Base-by-base conservation (phyloP, 2,113 vertebrate genomes). In the Eulemur macaco region DNA sequence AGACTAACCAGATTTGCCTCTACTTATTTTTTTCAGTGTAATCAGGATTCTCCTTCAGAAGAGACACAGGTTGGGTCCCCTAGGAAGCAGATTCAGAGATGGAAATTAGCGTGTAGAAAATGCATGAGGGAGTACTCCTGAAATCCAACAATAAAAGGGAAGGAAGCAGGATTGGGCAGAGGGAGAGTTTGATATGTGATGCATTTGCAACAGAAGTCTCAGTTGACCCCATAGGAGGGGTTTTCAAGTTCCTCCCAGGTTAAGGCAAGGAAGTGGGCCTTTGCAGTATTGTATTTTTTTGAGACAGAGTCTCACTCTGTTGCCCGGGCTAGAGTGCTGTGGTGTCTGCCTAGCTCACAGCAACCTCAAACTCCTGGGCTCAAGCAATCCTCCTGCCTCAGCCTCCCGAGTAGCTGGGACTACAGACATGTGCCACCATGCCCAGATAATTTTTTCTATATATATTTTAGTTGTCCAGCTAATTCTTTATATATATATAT, bases 31-130 rank as follows among this genome's bases (percentile, higher is more conserved):
- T 86, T 21, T 50, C 63, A 73, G 6, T 86, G n/a, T 91, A 95
- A 87, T 88, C 42, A 81, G 45, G 74, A 66, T 94, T 52, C 69
- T 68, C 63, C 84, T 93, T 92, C 39, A 96, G 37, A 91, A 81
- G 29, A 77, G 39, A n/a, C n/a, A 52, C 20, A 20, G n/a, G 31
- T n/a, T 56, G 8, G 21, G 37, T 81, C 25, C 10, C 34, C 39
- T 14, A 66, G 58, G 50, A 85, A 71, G 64, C 37, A 27, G 11
- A 60, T 42, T 89, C 54, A 31, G 71, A 94, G 82, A 64, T 42
- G 45, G 69, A 93, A 76, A 66, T 87, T 58, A 80, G n/a, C 15
- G 64, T 54, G 52, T 66, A 23, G 39, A 37, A 60, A 63, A 71
- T 45, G 13, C 78, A 63, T 54, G 54, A 80, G 29, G 60, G 69